A percentile compares a stretch with the other conserved stretches of the same genome.
These are phyloP conservation scores for Tetrapedia diversipes DNA, from an alignment of 2,888 invertebrate genomes.

Conservation along the genomic window DNA sequence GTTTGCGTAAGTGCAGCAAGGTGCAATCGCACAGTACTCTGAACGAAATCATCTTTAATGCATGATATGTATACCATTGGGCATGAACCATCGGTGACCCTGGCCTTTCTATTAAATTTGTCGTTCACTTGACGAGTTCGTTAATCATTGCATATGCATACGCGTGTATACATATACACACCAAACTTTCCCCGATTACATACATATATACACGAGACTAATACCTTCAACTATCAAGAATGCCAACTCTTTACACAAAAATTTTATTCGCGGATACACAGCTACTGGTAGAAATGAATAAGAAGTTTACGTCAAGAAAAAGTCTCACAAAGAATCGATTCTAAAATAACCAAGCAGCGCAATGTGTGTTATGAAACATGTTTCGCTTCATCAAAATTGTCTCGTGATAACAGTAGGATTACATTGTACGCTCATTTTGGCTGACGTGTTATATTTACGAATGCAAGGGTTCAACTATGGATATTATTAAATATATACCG, in stretches of 20 bases:
- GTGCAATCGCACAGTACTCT: background rate
- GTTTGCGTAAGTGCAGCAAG: constrained; percentile 32
- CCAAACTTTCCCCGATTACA: background rate
- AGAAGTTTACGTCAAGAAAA: background rate
- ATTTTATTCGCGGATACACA: background rate
- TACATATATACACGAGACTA: no score
- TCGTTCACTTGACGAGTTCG: constrained; percentile 21
- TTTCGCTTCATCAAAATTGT: background rate
- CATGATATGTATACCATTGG: constrained; percentile 10
- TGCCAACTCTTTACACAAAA: background rate
- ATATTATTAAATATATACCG: constrained; percentile 13
- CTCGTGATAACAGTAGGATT: background rate
- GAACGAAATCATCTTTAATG: constrained; percentile 2
- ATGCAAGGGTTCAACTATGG: constrained; percentile 2
- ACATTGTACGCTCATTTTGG: background rate
- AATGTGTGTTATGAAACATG: background rate
- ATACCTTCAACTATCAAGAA: background rate
- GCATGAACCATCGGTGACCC: constrained; percentile 18
- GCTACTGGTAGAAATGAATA: background rate
- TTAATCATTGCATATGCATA: background rate
- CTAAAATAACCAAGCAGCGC: background rate
- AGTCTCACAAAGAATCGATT: background rate
- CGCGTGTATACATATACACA: background rate
- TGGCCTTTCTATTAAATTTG: constrained; percentile 32
- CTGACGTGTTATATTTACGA: constrained; percentile 1